These are phyloP conservation scores for Elgaria multicarinata DNA, from an alignment of 2,113 vertebrate genomes.

Conservation along the genomic window DNA sequence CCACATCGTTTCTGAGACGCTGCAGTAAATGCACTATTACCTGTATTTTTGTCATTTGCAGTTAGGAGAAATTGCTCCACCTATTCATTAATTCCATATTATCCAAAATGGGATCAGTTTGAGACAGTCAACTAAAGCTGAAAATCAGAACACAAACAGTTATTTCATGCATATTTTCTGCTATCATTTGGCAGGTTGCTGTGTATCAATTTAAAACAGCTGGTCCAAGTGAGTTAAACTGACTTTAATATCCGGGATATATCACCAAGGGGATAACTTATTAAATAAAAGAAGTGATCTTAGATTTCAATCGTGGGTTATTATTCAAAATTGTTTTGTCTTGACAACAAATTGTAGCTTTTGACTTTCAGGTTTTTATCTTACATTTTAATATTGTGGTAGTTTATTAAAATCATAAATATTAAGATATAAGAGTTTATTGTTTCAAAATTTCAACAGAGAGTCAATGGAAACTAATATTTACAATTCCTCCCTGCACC, in stretches of 20 bases:
- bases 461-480: slow-evolving; percentile 58
- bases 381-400: slow-evolving; percentile 72
- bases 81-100: slow-evolving; percentile 40
- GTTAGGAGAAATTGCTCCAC: slow-evolving; percentile 15
- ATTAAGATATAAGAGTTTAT: slow-evolving; percentile 71
- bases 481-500: slow-evolving; percentile 41
- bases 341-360: slow-evolving; percentile 72
- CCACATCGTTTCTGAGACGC: neutral
- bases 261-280: slow-evolving; percentile 74
- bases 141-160: slow-evolving; percentile 49
- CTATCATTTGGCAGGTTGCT: slow-evolving; percentile 67
- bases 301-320: slow-evolving; percentile 72
- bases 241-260: slow-evolving; percentile 77
- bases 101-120: slow-evolving; percentile 5
- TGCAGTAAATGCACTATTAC: slow-evolving; percentile 7
- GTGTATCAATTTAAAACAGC: slow-evolving; percentile 75
- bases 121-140: slow-evolving; percentile 23
- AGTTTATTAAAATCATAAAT: slow-evolving; percentile 78
- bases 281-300: slow-evolving; percentile 75
- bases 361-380: slow-evolving; percentile 72
- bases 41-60: slow-evolving; percentile 27
- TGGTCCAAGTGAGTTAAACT: slow-evolving; percentile 69
- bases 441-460: slow-evolving; percentile 66
- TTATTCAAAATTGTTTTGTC: slow-evolving; percentile 74
- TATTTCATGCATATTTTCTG: slow-evolving; percentile 58